Conservation (phyloP, 2,888 invertebrate genomes). For the Macrophya annulata region DNA sequence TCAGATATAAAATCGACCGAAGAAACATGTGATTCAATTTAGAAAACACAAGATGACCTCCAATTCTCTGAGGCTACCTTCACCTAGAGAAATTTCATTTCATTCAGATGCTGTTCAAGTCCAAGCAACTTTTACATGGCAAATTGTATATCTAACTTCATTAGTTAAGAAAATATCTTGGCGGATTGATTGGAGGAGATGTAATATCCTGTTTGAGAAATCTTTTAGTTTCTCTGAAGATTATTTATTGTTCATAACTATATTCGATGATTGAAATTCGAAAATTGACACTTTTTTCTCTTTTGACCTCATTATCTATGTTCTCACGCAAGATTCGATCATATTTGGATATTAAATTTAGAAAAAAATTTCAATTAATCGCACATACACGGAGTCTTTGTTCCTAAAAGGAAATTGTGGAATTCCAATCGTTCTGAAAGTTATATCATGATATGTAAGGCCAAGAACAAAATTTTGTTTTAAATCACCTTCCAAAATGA, state of each 20-base stretch:
- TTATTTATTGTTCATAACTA: not conserved
- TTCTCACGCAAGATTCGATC: no score
- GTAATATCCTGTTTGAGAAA: not conserved
- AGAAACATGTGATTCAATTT: not conserved
- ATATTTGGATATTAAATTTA: no score
- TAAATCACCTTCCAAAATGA: no score
- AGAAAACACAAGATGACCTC: not conserved
- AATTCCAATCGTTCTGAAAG: no score
- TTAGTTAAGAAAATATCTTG: not conserved
- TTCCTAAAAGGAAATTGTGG: no score
- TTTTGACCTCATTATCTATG: no score
- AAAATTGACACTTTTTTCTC: not conserved
- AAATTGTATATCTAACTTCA: not conserved
- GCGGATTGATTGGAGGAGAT: not conserved
- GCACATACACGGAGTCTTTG: no score
- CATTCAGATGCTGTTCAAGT: not conserved
- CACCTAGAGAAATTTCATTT: slow-evolving; percentile 1
- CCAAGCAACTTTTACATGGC: not conserved
- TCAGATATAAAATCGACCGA: not conserved
- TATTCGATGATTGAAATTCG: not conserved
- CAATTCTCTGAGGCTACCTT: not conserved
- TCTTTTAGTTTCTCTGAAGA: not conserved
- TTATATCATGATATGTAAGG: no score
- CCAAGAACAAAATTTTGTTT: no score
- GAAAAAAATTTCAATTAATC: no score